Base-by-base conservation (phyloP, 2,888 invertebrate genomes). In the Andrena dorsata region DNA sequence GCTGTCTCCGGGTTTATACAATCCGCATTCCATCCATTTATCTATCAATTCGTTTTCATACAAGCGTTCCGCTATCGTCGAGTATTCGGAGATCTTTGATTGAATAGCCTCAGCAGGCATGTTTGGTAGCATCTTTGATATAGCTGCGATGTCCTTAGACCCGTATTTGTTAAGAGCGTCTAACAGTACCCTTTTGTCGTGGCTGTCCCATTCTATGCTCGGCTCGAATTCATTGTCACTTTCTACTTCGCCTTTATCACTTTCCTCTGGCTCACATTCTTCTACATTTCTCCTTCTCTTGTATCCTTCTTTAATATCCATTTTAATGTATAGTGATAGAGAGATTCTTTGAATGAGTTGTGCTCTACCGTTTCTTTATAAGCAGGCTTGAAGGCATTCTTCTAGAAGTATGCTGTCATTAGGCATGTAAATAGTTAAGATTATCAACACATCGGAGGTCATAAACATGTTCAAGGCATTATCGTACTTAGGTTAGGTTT, bases 101-200 rank as follows among this genome's bases (percentile, higher is more conserved):
- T 80, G 83, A 13, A 93, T 80, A 3, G 89, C 84, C 6, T 83
- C 32, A n/a, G 20, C 26, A 32, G 90, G 77, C 84, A 90, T 90
- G 4, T 83, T 72, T 0, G 91, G 90, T 13, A 93, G 65, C 47
- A 89, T 76, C 66, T 80, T 69, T 1, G 86, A 79, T 78, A 92
- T 90, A 20, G 80, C 88, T 2, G 76, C 16, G 23, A 90, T 70
- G 83, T 93, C 88, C 3, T 77, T 73, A 70, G 89, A 85, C 41
- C 93, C 93, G 74, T 90, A 87, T 51, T 85, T 81, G 82, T 88
- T 88, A 1, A 93, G 65, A 28, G 88, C 91, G 63, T 82, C 83
- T n/a, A 93, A 76, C 20, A 93, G 83, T 6, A 65, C 79, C 41
- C 79, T 60, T 69, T 92, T 92, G 6, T 93, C 91, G 3, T 68